A percentile compares a stretch with the other conserved stretches of the same genome.
These are phyloP conservation scores for Phaenicophaeus curvirostris DNA, from an alignment of 2,797 vertebrate genomes.

Conservation along the genomic window DNA sequence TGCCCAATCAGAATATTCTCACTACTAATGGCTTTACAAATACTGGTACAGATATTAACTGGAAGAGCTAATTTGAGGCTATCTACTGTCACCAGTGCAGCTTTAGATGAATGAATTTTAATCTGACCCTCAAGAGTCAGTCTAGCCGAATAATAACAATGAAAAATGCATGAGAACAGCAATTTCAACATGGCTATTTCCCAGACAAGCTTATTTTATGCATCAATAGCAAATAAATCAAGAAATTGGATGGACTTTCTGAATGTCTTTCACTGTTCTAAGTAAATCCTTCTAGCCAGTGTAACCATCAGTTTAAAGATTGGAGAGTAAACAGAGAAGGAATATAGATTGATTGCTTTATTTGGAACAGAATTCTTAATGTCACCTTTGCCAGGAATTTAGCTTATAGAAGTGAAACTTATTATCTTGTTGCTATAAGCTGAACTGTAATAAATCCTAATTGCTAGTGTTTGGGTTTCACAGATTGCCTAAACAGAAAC, in stretches of 20 bases:
- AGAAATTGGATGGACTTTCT: constrained; percentile 81
- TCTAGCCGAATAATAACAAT: constrained; percentile 81
- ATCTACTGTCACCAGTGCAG: constrained; percentile 66
- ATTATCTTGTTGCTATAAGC: constrained; percentile 41
- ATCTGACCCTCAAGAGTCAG: constrained; percentile 81
- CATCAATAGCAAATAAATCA: constrained; percentile 84
- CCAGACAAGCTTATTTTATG: constrained; percentile 85
- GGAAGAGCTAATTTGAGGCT: constrained; percentile 65
- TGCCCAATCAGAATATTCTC: background rate
- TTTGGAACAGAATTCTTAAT: constrained; percentile 72
- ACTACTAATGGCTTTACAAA: constrained; percentile 40
- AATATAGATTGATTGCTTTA: constrained; percentile 80
- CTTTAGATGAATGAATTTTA: constrained; percentile 80
- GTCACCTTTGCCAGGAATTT: constrained; percentile 58
- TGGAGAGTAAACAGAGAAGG: constrained; percentile 72
- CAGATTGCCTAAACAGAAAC: background rate
- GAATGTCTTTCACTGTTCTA: constrained; percentile 79
- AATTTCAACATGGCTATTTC: constrained; percentile 80
- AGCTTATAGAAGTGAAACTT: constrained; percentile 38
- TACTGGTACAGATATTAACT: constrained; percentile 64
- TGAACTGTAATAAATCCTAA: constrained; percentile 42
- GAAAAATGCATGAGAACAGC: constrained; percentile 83
- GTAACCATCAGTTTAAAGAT: constrained; percentile 74
- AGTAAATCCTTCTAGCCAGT: constrained; percentile 76
- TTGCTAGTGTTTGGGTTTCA: background rate